Percentiles rank a stretch among this genome's conserved stretches.
phyloP scores from a whole-genome alignment of 2,113 vertebrate genomes.

The Platycercus adscitus region DNA sequence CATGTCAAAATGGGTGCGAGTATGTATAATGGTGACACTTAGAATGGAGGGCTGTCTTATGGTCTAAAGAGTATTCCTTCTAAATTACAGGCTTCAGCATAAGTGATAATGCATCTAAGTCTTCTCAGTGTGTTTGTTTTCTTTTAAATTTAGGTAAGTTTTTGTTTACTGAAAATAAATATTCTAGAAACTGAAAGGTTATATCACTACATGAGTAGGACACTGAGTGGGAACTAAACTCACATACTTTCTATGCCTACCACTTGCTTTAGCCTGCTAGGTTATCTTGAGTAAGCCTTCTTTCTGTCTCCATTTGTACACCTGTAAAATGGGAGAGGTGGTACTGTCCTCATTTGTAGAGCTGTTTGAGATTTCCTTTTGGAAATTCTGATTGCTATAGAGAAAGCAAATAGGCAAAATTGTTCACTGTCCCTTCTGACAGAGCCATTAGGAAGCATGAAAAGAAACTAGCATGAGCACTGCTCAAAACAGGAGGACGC shows the following conservation, averaged over 20 bases:
- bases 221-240: background rate
- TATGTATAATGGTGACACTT: background rate
- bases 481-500: background rate
- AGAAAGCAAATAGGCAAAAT: background rate
- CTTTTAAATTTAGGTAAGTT: background rate
- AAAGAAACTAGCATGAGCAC: background rate
- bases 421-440: background rate
- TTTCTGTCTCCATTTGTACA: background rate
- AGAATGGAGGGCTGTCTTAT: background rate
- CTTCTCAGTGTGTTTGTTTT: background rate
- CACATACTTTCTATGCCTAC: background rate
- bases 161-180: constrained; percentile 1
- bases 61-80: background rate
- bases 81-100: background rate
- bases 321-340: background rate
- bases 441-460: background rate
- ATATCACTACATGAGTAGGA: background rate
- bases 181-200: background rate
- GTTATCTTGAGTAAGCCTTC: background rate
- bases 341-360: background rate
- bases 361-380: background rate
- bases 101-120: background rate
- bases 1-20: background rate
- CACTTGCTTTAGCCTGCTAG: background rate
- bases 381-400: background rate